Evolutionary conservation across 2,113 vertebrate genomes (phyloP).

Genomic region (Crotophaga sulcirostris): DNA sequence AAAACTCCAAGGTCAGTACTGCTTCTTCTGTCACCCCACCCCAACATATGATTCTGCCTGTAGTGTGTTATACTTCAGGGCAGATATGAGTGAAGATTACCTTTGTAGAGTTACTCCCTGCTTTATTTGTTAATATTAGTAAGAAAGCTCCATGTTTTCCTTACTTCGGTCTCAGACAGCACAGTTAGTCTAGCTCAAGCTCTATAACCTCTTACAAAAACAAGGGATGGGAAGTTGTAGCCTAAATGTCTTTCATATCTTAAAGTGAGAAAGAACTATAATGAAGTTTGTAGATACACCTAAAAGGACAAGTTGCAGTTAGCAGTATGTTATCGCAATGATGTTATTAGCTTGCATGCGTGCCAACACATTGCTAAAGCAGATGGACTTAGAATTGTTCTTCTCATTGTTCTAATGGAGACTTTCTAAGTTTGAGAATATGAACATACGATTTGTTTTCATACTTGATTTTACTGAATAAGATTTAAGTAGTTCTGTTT

Average conservation of each 20-base stretch:
- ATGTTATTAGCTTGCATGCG: rapidly evolving
- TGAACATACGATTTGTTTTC: background rate
- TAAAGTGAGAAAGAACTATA: background rate
- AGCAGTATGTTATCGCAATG: background rate
- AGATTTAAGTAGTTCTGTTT: background rate
- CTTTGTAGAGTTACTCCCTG: background rate
- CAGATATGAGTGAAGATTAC: background rate
- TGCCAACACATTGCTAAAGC: background rate
- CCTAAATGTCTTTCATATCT: background rate
- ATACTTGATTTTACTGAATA: background rate
- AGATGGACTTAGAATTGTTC: background rate
- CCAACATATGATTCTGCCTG: background rate
- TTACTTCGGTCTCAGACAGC: background rate
- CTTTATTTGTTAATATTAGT: background rate
- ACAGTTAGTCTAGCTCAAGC: background rate
- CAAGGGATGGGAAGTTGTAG: background rate
- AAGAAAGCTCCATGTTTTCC: background rate
- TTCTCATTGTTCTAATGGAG: background rate
- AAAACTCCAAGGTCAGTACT: background rate
- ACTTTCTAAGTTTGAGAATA: background rate
- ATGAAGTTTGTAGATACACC: background rate
- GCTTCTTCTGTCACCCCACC: background rate
- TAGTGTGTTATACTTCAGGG: background rate
- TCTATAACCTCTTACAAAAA: background rate
- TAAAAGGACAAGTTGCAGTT: background rate